phyloP scores from a whole-genome alignment of 2,113 vertebrate genomes.

The Rhynchopsitta pachyrhyncha region DNA sequence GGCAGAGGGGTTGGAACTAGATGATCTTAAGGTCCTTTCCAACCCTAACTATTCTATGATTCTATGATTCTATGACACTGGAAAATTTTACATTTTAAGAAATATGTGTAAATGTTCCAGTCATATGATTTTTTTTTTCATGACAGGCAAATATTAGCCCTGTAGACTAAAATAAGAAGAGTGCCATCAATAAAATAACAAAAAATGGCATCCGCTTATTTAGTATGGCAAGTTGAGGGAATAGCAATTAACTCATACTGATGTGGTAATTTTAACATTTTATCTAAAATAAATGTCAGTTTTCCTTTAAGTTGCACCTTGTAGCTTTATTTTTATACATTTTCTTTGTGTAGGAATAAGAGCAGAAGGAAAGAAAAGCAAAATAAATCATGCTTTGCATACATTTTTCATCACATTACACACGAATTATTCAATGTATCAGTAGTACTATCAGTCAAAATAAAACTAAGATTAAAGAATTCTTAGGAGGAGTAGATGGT shows the following conservation, averaged over 20 bases:
- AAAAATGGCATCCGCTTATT: accelerated
- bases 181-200: neutral
- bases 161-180: neutral
- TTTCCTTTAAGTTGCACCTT: neutral
- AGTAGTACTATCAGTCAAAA: neutral
- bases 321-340: neutral
- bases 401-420: neutral
- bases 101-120: neutral
- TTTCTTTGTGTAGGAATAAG: neutral
- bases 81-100: neutral
- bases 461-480: neutral
- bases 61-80: neutral
- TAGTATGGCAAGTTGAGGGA: neutral
- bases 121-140: neutral
- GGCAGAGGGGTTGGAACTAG: too few relatives aligned
- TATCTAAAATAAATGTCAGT: neutral
- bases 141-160: neutral
- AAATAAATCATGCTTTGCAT: neutral
- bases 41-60: too few relatives aligned
- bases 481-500: neutral
- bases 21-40: too few relatives aligned
- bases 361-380: neutral
- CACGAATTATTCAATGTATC: neutral
- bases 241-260: neutral
- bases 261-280: neutral